phyloP scores from a whole-genome alignment of 2,797 vertebrate genomes.

The Danio kyathit region DNA sequence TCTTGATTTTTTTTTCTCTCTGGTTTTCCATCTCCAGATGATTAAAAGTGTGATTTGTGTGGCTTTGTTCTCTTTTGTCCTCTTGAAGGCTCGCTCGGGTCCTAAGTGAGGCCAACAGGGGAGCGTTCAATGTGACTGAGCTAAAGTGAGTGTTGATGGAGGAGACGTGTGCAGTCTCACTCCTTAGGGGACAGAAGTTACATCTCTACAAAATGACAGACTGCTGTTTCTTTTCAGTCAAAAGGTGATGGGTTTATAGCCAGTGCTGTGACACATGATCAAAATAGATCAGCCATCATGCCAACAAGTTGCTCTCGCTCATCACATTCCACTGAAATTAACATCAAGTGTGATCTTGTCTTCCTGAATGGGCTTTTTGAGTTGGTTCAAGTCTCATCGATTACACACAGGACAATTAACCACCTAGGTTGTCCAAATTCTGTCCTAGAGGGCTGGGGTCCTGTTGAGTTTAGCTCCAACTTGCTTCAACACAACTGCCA shows the following conservation, averaged over 20 bases:
- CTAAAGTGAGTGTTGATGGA: slow-evolving; percentile 42
- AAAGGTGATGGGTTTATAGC: slow-evolving; percentile 19
- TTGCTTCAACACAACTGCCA: too few species aligned
- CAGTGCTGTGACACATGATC: slow-evolving; percentile 30
- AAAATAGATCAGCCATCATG: slow-evolving; percentile 24
- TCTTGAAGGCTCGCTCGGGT: slow-evolving; percentile 46
- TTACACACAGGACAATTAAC: neutral
- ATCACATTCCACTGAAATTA: slow-evolving; percentile 10
- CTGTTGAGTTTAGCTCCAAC: too few species aligned
- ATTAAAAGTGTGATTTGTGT: slow-evolving; percentile 71
- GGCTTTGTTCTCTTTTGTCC: slow-evolving; percentile 59
- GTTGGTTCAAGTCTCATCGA: slow-evolving; percentile 4
- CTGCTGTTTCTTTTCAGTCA: slow-evolving; percentile 13
- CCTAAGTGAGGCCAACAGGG: slow-evolving; percentile 47
- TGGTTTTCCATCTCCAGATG: slow-evolving; percentile 58
- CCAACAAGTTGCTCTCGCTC: neutral
- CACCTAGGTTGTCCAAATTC: neutral
- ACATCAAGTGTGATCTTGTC: neutral
- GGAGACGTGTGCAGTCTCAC: slow-evolving; percentile 5
- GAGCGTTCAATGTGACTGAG: slow-evolving; percentile 36
- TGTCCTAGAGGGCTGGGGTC: too few species aligned
- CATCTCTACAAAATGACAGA: slow-evolving; percentile 28
- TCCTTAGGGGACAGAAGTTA: slow-evolving; percentile 44
- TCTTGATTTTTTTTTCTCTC: neutral
- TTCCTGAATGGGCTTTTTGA: neutral